A percentile compares a stretch with the other conserved stretches of the same genome.
Evolutionary conservation across 2,888 invertebrate species (phyloP).

Genomic region (Alviniconcha strummeri): DNA sequence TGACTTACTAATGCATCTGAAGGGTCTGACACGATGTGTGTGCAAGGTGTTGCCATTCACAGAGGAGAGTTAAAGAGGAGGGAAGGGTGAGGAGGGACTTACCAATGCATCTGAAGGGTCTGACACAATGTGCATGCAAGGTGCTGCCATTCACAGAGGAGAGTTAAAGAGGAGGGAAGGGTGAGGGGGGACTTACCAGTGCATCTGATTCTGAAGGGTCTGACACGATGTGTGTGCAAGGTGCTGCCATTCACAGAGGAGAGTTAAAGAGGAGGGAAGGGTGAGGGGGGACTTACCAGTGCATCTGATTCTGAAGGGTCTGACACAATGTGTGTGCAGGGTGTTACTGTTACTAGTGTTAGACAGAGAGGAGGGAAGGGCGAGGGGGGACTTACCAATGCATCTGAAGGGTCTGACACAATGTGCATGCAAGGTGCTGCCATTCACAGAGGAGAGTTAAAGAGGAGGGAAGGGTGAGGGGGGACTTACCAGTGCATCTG

Average conservation of each 20-base stretch:
- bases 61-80: slow-evolving; percentile 61
- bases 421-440: slow-evolving; percentile 76
- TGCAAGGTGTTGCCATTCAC: slow-evolving; percentile 81
- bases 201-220: slow-evolving; percentile 64
- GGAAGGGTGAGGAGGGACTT: slow-evolving; percentile 80
- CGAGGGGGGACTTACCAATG: slow-evolving; percentile 78
- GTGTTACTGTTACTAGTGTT: slow-evolving; percentile 85
- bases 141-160: slow-evolving; percentile 80
- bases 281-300: slow-evolving; percentile 80
- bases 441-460: slow-evolving; percentile 76
- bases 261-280: slow-evolving; percentile 22
- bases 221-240: slow-evolving; percentile 80
- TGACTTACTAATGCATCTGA: slow-evolving; percentile 65
- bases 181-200: slow-evolving; percentile 80
- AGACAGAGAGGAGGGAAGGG: slow-evolving; percentile 76
- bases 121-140: slow-evolving; percentile 80
- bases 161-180: slow-evolving; percentile 22
- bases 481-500: slow-evolving; percentile 63
- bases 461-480: slow-evolving; percentile 80
- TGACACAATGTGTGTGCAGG: slow-evolving; percentile 80
- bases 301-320: slow-evolving; percentile 64
- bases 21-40: slow-evolving; percentile 80
- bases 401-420: slow-evolving; percentile 80
- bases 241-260: slow-evolving; percentile 80
- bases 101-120: slow-evolving; percentile 65